These are phyloP conservation scores for Rhombomys opimus DNA, from an alignment of 2,113 vertebrate genomes.

Conservation along the genomic window DNA sequence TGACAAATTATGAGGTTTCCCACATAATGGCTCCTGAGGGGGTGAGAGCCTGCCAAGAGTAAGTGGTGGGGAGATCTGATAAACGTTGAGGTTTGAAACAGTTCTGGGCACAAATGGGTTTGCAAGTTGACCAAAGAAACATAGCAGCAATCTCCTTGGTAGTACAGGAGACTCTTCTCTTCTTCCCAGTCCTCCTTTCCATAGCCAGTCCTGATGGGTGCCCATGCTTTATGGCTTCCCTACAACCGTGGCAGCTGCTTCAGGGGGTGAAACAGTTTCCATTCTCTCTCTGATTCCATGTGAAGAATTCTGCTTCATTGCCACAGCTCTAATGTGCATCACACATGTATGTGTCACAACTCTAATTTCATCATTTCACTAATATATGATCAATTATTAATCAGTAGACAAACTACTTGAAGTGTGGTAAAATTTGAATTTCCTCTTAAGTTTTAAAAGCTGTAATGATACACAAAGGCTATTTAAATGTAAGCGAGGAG, in stretches of 20 bases:
- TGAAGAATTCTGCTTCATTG: background rate
- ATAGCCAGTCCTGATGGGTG: background rate
- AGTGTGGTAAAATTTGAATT: background rate
- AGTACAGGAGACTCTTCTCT: background rate
- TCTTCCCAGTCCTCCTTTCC: background rate
- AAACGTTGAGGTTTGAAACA: constrained; percentile 26
- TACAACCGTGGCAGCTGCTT: background rate
- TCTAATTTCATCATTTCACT: constrained; percentile 36
- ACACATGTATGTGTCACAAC: background rate
- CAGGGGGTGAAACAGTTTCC: background rate
- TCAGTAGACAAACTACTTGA: constrained; percentile 37
- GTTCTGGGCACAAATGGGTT: background rate
- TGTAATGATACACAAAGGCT: background rate
- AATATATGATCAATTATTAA: constrained; percentile 60
- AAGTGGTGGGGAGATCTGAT: background rate
- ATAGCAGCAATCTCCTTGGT: background rate
- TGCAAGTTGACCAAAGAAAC: background rate
- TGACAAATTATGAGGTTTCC: background rate
- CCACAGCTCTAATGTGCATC: constrained; percentile 7
- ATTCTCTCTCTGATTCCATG: background rate
- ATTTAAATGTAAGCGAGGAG: constrained; percentile 2
- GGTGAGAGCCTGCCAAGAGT: background rate
- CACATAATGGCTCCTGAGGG: background rate
- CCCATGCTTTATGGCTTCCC: background rate
- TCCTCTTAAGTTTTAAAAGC: constrained; percentile 52